Percentiles rank a stretch among this genome's conserved stretches.
These are phyloP conservation scores for Ametastegia equiseti DNA, from an alignment of 2,888 invertebrate species.

Conservation along the genomic window DNA sequence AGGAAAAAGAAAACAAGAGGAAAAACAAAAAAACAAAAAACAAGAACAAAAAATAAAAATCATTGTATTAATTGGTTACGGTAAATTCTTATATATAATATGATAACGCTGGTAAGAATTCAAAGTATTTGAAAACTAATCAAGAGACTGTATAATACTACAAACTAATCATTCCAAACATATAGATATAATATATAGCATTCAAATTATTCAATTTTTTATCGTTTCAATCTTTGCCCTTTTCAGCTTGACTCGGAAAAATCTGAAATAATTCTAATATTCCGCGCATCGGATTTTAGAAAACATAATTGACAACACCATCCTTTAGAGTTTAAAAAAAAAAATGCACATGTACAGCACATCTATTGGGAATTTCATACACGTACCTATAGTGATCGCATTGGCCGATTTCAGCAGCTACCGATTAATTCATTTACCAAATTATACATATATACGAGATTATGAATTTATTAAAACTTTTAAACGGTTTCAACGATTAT, in stretches of 20 bases:
- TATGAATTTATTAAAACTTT: neutral
- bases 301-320: neutral
- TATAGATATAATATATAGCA: neutral
- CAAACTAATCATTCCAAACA: slow-evolving; percentile 8
- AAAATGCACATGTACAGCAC: neutral
- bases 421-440: neutral
- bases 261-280: slow-evolving; percentile 1
- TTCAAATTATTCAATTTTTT: neutral
- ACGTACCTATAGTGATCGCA: neutral
- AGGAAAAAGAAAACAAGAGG: slow-evolving; percentile 31
- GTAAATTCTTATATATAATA: slow-evolving; percentile 1
- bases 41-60: neutral
- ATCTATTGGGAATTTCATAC: slow-evolving; percentile 1
- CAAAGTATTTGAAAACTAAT: slow-evolving; percentile 26
- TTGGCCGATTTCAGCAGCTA: neutral
- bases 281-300: slow-evolving; percentile 4
- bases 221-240: slow-evolving; percentile 2
- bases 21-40: neutral
- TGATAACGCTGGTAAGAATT: slow-evolving; percentile 2
- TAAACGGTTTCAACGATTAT: too few relatives aligned
- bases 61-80: slow-evolving; percentile 3
- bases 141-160: slow-evolving; percentile 39
- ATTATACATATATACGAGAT: neutral
- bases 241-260: slow-evolving; percentile 9
- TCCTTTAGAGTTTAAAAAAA: neutral